Evolutionary conservation across 2,888 invertebrate species (phyloP), one percentile per base, ranked within the genome.

Genomic region (Actias luna): DNA sequence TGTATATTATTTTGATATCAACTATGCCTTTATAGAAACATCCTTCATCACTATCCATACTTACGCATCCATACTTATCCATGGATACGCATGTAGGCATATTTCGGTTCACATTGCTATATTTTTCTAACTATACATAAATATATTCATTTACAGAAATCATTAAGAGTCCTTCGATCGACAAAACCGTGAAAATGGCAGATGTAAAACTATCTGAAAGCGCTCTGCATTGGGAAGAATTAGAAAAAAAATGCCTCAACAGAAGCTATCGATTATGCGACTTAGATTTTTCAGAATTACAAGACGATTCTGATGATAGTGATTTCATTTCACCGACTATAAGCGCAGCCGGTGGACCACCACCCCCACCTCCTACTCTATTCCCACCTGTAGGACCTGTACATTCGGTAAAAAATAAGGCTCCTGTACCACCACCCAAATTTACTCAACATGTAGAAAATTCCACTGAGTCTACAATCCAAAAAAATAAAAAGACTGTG

Each of bases 281-380:
- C 88, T 94, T 99, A 78, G 99, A 99, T 88, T 99, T 99, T 87
- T 98, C 98, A 14, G 99, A 99, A 87, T 93, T 99, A 62, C 95
- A 94, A 60, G 95, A 95, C 39, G 97, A 97, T 63, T 98, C 99
- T 71, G 99, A 99, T 81, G 95, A 95, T n/a, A n/a, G n/a, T 63
- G 97, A 97, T 78, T 93, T 96, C 64, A 83, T 95, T 58, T 95
- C 95, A 2, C 96, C 96, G 0, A 93, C 95, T 12, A 93, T 94
- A 5, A 93, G 94, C 10, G 87, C 94, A 1, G 94, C 94, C 42
- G 95, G 95, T 14, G 94, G 96, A 14, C 96, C 97, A 0, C 97
- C 97, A 0, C 97, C 97, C 0, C 97, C 97, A 0, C 97, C 96
- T 0, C 94, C 96, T 59, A 94, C 94, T 4, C 93, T 94, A 69